phyloP scores from a whole-genome alignment of 2,113 vertebrate species.

The Gasterosteus aculeatus region DNA sequence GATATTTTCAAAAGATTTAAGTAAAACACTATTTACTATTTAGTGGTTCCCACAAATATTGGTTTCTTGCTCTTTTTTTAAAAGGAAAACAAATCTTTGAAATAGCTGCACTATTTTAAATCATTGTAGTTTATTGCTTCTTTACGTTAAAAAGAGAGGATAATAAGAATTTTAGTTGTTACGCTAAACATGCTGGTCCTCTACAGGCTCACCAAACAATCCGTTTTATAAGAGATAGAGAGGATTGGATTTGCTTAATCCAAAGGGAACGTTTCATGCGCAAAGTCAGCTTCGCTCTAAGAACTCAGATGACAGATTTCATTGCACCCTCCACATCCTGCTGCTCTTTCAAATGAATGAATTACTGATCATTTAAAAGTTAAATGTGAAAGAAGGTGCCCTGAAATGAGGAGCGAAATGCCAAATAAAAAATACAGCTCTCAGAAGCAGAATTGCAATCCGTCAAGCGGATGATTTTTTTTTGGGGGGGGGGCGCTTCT shows the following conservation, averaged over 20 bases:
- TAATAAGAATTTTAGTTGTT: neutral
- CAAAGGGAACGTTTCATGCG: slow-evolving; percentile 10
- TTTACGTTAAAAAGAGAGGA: neutral
- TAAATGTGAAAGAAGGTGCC: slow-evolving; percentile 37
- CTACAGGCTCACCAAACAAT: neutral
- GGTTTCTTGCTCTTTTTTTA: neutral
- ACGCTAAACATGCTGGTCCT: neutral
- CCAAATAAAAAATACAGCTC: slow-evolving; percentile 25
- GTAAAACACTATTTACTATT: neutral
- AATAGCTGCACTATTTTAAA: neutral
- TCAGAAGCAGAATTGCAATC: slow-evolving; percentile 15
- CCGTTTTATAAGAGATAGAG: neutral
- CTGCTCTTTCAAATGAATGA: slow-evolving; percentile 25
- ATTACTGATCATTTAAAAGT: slow-evolving; percentile 45
- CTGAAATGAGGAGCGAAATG: slow-evolving; percentile 49
- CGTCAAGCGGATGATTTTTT: slow-evolving; percentile 22
- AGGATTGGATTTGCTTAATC: slow-evolving; percentile 6
- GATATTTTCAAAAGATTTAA: neutral
- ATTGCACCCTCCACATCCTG: neutral
- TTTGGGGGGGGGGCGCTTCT: neutral
- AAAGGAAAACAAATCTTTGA: neutral
- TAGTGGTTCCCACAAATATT: neutral
- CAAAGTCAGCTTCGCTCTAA: slow-evolving; percentile 25
- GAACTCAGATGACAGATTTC: slow-evolving; percentile 24
- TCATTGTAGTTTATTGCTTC: neutral